A percentile compares a stretch with the other conserved stretches of the same genome.
Conservation (phyloP, 2,113 vertebrate genomes). For the Pseudolaguvia tuberculata region DNA sequence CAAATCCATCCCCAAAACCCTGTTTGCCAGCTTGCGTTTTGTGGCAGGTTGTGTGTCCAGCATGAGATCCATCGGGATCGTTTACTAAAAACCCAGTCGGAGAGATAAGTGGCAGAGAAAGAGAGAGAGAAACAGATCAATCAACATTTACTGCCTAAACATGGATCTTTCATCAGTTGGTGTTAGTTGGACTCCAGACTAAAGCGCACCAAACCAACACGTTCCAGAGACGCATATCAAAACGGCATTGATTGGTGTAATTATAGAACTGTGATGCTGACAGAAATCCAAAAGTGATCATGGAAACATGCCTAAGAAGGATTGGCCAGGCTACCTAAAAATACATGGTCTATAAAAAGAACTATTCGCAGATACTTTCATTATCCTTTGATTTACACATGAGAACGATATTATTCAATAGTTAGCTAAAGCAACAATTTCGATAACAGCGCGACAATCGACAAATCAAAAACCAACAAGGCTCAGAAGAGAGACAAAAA, state of each 20-base stretch:
- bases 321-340: no score
- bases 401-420: neutral
- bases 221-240: neutral
- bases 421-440: neutral
- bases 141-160: conserved; percentile 10
- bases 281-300: neutral
- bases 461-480: neutral
- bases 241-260: no score
- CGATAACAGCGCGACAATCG: no score
- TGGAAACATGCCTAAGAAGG: no score
- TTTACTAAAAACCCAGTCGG: conserved; percentile 9
- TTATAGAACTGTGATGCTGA: neutral
- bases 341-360: no score
- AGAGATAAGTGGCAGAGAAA: conserved; percentile 9
- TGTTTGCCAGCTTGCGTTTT: neutral
- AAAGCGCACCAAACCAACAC: neutral
- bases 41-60: neutral
- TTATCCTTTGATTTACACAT: no score
- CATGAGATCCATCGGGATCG: neutral
- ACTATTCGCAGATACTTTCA: no score
- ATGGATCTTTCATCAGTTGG: conserved; percentile 2
- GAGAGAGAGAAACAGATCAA: neutral
- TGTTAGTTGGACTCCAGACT: conserved; percentile 12
- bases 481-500: accelerated
- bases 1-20: neutral